Evolutionary conservation across 1,140 invertebrate genomes (phyloP).

Genomic region (Caenorhabditis brenneri): DNA sequence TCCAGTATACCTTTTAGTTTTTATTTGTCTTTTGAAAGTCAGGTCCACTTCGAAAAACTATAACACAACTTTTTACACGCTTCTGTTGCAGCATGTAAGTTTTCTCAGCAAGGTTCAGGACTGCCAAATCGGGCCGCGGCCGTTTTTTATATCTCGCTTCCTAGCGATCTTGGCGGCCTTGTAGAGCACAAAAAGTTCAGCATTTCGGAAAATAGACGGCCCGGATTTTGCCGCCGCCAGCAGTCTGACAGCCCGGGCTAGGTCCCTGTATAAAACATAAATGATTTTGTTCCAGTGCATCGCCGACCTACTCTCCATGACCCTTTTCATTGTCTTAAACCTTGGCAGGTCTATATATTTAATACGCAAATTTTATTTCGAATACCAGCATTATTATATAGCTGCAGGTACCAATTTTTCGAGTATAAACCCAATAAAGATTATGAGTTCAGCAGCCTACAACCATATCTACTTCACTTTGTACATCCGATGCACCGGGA

Average conservation of each 20-base stretch:
- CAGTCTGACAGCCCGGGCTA: too few species aligned
- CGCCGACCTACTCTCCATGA: background rate
- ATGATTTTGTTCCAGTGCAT: background rate
- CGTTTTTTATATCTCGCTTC: too few species aligned
- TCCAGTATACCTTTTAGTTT: background rate
- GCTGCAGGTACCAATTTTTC: background rate
- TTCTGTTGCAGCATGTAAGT: slow-evolving; percentile 17
- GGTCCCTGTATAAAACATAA: too few species aligned
- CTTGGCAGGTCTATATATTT: background rate
- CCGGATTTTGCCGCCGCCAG: too few species aligned
- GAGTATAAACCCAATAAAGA: too few species aligned
- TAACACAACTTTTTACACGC: slow-evolving; percentile 14
- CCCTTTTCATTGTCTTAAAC: background rate
- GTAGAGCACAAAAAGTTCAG: too few species aligned
- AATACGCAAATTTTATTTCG: background rate
- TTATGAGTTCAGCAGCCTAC: slow-evolving; percentile 20
- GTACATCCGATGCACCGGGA: slow-evolving; percentile 13
- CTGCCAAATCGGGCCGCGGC: too few species aligned
- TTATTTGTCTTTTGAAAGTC: background rate
- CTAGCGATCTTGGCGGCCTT: too few species aligned
- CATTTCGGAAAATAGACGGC: too few species aligned
- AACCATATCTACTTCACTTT: slow-evolving; percentile 17
- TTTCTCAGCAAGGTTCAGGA: too few species aligned
- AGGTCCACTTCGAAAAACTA: background rate
- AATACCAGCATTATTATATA: slow-evolving; percentile 1